Percentiles rank a stretch among this genome's conserved stretches.
These are phyloP conservation scores for Drosophila gunungcola DNA, from an alignment of 1,140 invertebrate genomes.

Conservation along the genomic window DNA sequence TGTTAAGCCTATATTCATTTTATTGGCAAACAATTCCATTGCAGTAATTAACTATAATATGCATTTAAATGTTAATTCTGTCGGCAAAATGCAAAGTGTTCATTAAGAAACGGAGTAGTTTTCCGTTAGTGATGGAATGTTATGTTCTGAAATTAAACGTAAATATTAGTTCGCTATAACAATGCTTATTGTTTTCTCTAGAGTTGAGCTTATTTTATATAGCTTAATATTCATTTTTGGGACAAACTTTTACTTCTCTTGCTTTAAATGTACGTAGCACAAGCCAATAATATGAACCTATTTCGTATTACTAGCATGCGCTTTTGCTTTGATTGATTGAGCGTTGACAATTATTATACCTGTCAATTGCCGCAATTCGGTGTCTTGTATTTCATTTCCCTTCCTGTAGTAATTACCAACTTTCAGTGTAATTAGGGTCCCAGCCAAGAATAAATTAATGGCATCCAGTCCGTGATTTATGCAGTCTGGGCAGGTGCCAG, in stretches of 20 bases:
- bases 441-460: constrained; percentile 57
- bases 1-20: constrained; percentile 35
- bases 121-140: background rate
- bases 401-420: constrained; percentile 32
- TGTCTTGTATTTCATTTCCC: constrained; percentile 3
- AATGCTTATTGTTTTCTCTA: background rate
- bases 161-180: constrained; percentile 13
- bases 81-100: background rate
- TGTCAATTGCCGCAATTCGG: constrained; percentile 29
- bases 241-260: too few relatives aligned
- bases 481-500: constrained; percentile 39
- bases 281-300: too few relatives aligned
- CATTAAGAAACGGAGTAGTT: constrained; percentile 4
- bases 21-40: constrained; percentile 35
- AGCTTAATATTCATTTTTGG: background rate
- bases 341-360: constrained; percentile 26
- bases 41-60: constrained; percentile 20
- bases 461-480: constrained; percentile 55
- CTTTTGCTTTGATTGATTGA: constrained; percentile 25
- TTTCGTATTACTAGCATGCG: background rate
- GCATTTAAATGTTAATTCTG: constrained; percentile 19
- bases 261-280: too few relatives aligned
- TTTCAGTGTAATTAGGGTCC: constrained; percentile 46
- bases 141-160: constrained; percentile 21
- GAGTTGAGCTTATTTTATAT: too few relatives aligned